Evolutionary conservation across 2,797 vertebrate genomes (phyloP), one percentile per base, ranked within the genome.

Genomic region (Argya squamiceps): DNA sequence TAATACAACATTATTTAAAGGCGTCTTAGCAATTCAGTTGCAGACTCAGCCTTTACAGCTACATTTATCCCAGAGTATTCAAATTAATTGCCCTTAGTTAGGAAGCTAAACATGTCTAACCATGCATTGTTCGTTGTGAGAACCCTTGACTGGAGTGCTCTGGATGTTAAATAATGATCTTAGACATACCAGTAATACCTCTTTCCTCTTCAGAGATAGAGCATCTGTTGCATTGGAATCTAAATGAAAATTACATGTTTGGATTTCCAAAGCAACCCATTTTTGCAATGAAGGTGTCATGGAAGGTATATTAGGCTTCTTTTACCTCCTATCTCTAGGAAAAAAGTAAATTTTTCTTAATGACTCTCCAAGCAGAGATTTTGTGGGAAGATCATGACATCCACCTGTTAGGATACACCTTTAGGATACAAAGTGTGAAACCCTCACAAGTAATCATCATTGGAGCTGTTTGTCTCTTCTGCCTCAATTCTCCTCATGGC

Each of bases 371-470:
- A 53, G 41, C 3, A 58, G 30, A 58, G 19, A 39, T 50, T 79
- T 30, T 7, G 2, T 34, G 17, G 26, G 27, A 89, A 49, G 30
- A 53, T 34, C 8, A 10, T 20, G 9, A 21, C 10, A 43, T 58
- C 16, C 15, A 32, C 39, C 8, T 49, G 12, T 20, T 77, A 83
- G 17, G 21, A 30, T 22, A 39, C 9, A 23, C 12, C 2, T 37
- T 58, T 63, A 68, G 11, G 9, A 47, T 24, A 69, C 3, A 29
- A 39, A 1, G 0, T 12, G 11, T 81, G 52, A 91, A 81, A 50
- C 15, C 6, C 6, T 47, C 29, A 20, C 27, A 52, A 7, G 22
- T 55, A 49, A 85, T n/a, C 8, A 39, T 1, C 0, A 0, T 4
- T 62, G 30, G 22, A 24, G 11, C 32, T 43, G 11, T 86, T 73